Percentiles rank a stretch among this genome's conserved stretches.
Evolutionary conservation across 2,113 vertebrate species (phyloP).

Genomic region (Pipa parva): DNA sequence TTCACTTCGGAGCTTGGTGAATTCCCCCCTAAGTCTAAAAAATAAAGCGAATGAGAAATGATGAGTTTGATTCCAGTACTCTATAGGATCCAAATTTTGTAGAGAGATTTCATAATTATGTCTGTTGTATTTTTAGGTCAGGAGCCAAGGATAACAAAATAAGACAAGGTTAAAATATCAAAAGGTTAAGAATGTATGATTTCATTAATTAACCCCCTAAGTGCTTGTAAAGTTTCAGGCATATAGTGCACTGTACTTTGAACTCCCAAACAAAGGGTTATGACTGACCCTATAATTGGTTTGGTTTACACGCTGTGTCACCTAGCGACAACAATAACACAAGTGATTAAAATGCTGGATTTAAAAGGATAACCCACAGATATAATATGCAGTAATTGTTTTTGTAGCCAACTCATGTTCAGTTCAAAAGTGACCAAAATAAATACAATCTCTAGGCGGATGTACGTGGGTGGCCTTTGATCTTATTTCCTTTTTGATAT

Average conservation of each 20-base stretch:
- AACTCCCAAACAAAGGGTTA: not conserved
- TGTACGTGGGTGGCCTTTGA: not conserved
- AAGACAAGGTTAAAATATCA: not conserved
- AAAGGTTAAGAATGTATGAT: not conserved
- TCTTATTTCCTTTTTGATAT: not conserved
- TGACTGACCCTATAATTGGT: not conserved
- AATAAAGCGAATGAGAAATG: not conserved
- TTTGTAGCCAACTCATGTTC: not conserved
- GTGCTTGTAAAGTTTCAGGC: not conserved
- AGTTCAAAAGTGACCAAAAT: constrained; percentile 14
- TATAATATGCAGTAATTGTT: not conserved
- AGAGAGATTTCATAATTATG: not conserved
- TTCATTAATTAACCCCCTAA: not conserved
- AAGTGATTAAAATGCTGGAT: not conserved
- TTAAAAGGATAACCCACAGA: not conserved
- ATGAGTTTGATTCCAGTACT: not conserved
- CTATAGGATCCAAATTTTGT: not conserved
- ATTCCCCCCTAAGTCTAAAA: too few species aligned
- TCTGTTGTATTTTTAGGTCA: not conserved
- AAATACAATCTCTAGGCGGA: not conserved
- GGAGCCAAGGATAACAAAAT: not conserved
- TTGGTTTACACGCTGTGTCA: not conserved
- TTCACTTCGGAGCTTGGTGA: too few species aligned
- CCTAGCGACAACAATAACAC: not conserved
- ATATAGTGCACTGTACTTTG: not conserved